Evolutionary conservation across 2,113 vertebrate genomes (phyloP), one percentile per base, ranked within the genome.

Genomic region (Pelecanus crispus): DNA sequence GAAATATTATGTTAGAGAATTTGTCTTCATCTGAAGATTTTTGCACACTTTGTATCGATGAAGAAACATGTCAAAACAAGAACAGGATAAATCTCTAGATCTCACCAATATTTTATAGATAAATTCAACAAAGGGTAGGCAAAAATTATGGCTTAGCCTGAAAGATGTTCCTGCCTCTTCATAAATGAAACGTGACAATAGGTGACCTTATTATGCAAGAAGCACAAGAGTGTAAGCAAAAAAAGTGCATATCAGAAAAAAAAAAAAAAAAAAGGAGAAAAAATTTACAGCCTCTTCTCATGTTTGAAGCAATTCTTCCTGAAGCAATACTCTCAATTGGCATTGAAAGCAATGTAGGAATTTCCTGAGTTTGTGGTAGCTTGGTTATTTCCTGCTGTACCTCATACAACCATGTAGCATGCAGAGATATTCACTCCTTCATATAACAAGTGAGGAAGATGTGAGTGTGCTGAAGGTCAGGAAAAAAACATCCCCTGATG

Each of bases 281-380:
- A 96, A 96, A 95, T 95, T 87, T 95, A 73, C n/a, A 83, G 11
- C 10, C 63, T 94, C 50, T 81, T 92, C 47, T 91, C 31, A 68
- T 13, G n/a, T 92, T 73, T 74, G 58, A 91, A 74, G n/a, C 56
- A 90, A 86, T 80, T 92, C 29, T 56, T 95, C 93, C 88, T 85
- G 65, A 94, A 96, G 61, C 9, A 94, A 52, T 55, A 84, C 31
- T 70, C 63, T 74, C 62, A 79, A 12, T 9, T 86, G 26, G 50
- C 56, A 70, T 44, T 95, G 59, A 85, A 95, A 32, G 40, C 7
- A 75, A 71, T 34, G 29, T 63, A 92, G 44, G 22, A 96, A 75
- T 70, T 84, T 32, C 31, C 24, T 86, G 73, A 85, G 18, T 59
- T 95, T 13, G 9, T 94, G 67, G 84, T 85, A 95, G 31, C 52